Evolutionary conservation across 1,140 invertebrate species (phyloP).

Genomic region (Drosophila mojavensis): DNA sequence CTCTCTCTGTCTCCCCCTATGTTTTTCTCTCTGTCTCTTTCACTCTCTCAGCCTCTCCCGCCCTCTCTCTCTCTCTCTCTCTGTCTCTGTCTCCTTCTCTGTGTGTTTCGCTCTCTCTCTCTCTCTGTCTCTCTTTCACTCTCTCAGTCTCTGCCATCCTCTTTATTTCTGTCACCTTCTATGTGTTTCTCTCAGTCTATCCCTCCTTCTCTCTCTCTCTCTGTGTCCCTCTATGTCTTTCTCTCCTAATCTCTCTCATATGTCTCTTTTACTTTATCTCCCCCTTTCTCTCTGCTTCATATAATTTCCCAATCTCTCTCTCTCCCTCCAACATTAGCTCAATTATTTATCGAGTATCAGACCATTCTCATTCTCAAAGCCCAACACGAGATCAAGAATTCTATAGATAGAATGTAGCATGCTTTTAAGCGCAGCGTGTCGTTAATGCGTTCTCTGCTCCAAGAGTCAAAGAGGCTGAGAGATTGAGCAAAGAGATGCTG

Average conservation of each 20-base stretch:
- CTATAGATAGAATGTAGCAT: conserved; percentile 32
- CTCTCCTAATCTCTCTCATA: no score
- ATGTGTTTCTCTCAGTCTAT: no score
- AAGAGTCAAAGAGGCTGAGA: neutral
- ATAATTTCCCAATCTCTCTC: neutral
- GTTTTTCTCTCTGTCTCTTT: no score
- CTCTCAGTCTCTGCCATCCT: neutral
- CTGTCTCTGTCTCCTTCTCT: no score
- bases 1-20: no score
- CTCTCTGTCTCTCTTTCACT: no score
- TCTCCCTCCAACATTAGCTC: neutral
- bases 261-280: no score
- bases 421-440: conserved; percentile 62
- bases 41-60: neutral
- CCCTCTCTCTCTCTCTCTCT: neutral
- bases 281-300: no score
- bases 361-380: neutral
- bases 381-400: neutral
- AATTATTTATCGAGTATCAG: neutral
- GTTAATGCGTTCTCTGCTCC: conserved; percentile 46
- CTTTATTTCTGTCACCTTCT: no score
- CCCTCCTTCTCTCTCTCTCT: no score
- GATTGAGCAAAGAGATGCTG: neutral
- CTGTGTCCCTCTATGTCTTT: no score
- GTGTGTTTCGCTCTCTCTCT: no score